These are phyloP conservation scores for Stegostoma tigrinum DNA, from an alignment of 2,113 vertebrate genomes.

Conservation along the genomic window DNA sequence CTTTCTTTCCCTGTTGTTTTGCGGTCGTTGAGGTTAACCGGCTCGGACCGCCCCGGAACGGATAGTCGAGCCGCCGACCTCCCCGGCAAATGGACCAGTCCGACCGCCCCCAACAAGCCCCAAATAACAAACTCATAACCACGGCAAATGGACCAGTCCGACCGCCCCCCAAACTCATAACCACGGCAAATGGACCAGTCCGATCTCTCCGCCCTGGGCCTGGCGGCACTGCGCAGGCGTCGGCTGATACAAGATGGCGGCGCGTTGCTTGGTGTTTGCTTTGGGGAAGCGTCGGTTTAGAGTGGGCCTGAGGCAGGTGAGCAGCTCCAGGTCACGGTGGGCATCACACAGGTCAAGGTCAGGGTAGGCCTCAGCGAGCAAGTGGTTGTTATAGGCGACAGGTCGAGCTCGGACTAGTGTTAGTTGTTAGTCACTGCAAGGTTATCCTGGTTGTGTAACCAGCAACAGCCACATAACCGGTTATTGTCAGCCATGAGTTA, in stretches of 20 bases:
- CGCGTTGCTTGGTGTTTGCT: not conserved
- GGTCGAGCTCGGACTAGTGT: too few species aligned
- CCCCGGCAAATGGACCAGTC: too few species aligned
- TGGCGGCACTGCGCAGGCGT: not conserved
- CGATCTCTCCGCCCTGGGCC: too few species aligned
- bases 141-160: too few species aligned
- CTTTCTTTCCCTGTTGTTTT: not conserved
- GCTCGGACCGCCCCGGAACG: too few species aligned
- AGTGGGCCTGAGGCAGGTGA: not conserved
- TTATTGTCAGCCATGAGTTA: not conserved
- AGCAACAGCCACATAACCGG: not conserved
- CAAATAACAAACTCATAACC: too few species aligned
- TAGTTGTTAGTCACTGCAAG: not conserved
- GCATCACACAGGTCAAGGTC: too few species aligned
- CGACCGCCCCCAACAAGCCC: fast-evolving
- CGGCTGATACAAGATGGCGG: not conserved
- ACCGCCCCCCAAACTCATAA: too few species aligned
- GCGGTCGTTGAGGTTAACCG: not conserved
- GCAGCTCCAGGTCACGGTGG: not conserved
- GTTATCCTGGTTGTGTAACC: not conserved
- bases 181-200: too few species aligned
- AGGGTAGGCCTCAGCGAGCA: too few species aligned
- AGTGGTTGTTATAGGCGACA: too few species aligned
- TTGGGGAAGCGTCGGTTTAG: not conserved
- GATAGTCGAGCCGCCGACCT: too few species aligned